Conservation (phyloP, 2,888 invertebrate genomes). For the Phaonia tiefii region DNA sequence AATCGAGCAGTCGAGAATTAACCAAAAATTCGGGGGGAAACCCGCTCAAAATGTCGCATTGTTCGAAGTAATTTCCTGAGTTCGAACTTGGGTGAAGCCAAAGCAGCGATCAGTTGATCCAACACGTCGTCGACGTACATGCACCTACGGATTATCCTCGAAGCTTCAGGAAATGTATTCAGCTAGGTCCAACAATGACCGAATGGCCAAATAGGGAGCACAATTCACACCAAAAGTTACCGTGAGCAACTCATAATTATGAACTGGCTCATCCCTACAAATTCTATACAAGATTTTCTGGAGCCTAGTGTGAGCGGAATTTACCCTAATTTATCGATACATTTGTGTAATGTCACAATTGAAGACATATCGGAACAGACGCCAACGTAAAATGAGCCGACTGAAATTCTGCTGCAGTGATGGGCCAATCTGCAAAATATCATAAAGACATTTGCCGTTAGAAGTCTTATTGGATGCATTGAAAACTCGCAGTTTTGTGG, state of each 20-base stretch:
- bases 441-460: background rate
- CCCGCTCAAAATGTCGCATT: background rate
- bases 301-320: too few species aligned
- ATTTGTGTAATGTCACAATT: background rate
- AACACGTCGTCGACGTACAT: background rate
- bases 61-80: conserved; percentile 20
- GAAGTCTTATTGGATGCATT: background rate
- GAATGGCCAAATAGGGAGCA: too few species aligned
- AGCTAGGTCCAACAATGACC: too few species aligned
- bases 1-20: too few species aligned
- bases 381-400: background rate
- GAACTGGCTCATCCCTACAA: too few species aligned
- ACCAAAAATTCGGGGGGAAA: background rate
- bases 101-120: background rate
- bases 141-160: too few species aligned
- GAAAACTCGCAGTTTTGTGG: background rate
- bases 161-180: too few species aligned
- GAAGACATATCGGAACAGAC: background rate
- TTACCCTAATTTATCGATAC: background rate
- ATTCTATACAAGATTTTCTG: background rate
- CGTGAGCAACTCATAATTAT: too few species aligned
- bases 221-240: too few species aligned
- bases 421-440: background rate
- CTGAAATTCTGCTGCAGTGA: background rate
- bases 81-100: conserved; percentile 19